These are phyloP conservation scores for Chauna torquata DNA, from an alignment of 2,113 vertebrate genomes.

Conservation along the genomic window DNA sequence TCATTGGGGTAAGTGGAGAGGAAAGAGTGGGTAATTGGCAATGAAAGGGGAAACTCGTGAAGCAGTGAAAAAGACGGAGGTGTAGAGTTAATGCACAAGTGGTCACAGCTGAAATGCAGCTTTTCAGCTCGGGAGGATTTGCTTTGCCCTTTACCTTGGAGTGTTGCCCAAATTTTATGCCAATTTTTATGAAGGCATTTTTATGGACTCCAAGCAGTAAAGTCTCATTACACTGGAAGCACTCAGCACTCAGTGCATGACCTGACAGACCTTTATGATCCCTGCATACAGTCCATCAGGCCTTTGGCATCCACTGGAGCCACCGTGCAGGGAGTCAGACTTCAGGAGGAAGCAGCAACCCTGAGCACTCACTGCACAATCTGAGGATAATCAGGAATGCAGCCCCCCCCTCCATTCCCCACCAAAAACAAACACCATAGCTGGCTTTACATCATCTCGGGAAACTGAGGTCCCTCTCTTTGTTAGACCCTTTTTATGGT, in stretches of 20 bases:
- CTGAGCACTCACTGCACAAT: accelerated
- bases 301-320: background rate
- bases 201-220: background rate
- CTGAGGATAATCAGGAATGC: background rate
- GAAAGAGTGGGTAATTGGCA: background rate
- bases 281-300: accelerated
- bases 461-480: background rate
- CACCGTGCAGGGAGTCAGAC: accelerated
- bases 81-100: background rate
- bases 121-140: background rate
- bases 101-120: background rate
- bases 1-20: background rate
- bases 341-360: background rate
- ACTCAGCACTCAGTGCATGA: background rate
- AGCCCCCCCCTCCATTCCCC: background rate
- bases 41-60: background rate
- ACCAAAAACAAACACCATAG: background rate
- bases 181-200: background rate
- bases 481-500: background rate
- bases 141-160: background rate
- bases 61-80: background rate
- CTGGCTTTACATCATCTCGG: background rate
- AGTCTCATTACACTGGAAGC: background rate
- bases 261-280: background rate
- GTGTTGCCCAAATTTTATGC: background rate